Percentiles rank a stretch among this genome's conserved stretches.
These are phyloP conservation scores for Deladenus siricidicola DNA, from an alignment of 2,888 invertebrate genomes.

Conservation along the genomic window DNA sequence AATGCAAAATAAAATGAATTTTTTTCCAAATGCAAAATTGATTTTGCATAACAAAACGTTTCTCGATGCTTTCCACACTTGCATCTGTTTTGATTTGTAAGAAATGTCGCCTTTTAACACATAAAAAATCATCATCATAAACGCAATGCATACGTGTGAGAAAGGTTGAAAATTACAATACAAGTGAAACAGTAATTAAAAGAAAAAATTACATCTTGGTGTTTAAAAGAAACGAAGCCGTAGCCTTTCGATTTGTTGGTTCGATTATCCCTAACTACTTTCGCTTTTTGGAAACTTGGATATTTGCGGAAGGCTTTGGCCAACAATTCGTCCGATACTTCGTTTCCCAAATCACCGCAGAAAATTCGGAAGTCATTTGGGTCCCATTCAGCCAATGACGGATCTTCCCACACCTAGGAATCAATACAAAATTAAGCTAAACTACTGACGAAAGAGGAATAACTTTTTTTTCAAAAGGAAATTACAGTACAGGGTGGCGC, in stretches of 20 bases:
- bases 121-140: no score
- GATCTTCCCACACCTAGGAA: constrained; percentile 95
- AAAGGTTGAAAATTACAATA: no score
- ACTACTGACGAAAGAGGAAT: no score
- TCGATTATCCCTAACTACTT: constrained; percentile 87
- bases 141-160: no score
- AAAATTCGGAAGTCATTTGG: constrained; percentile 92
- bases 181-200: no score
- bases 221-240: constrained; percentile 92
- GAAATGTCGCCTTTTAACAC: no score
- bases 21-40: no score
- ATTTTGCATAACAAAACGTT: no score
- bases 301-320: constrained; percentile 77
- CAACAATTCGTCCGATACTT: constrained; percentile 89
- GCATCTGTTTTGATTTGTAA: no score
- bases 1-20: no score
- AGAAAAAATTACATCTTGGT: constrained; percentile 39
- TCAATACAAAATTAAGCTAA: constrained; percentile 12
- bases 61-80: no score
- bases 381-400: constrained; percentile 87
- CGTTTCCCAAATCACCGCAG: constrained; percentile 95
- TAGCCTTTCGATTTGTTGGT: constrained; percentile 97
- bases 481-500: not conserved
- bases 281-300: constrained; percentile 83
- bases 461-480: not conserved